phyloP scores from a whole-genome alignment of 2,888 invertebrate genomes.

The Yponomeuta evonymella region DNA sequence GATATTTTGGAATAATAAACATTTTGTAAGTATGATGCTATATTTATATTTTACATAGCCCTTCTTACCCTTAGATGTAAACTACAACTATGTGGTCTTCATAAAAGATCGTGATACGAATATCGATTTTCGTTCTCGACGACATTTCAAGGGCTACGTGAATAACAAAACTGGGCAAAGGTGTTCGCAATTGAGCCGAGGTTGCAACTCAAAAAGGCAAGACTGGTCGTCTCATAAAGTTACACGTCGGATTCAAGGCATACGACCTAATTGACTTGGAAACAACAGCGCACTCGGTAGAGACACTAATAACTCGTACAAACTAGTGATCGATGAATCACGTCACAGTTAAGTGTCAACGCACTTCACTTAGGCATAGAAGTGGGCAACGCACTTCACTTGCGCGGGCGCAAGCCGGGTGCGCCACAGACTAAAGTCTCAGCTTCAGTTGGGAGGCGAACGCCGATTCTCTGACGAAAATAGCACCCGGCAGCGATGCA shows the following conservation, averaged over 20 bases:
- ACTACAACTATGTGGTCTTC: slow-evolving; percentile 80
- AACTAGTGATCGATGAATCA: slow-evolving; percentile 63
- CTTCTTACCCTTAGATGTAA: slow-evolving; percentile 65
- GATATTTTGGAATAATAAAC: slow-evolving; percentile 4
- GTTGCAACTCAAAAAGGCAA: slow-evolving; percentile 62
- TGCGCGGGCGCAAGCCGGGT: slow-evolving; percentile 52
- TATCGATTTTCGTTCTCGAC: slow-evolving; percentile 78
- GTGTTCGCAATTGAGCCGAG: slow-evolving; percentile 58
- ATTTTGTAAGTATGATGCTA: slow-evolving; percentile 9
- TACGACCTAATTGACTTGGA: slow-evolving; percentile 48
- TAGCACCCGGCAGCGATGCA: slow-evolving; percentile 68
- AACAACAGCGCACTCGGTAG: slow-evolving; percentile 58
- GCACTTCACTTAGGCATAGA: slow-evolving; percentile 59
- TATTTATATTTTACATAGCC: slow-evolving; percentile 16
- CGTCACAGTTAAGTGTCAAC: slow-evolving; percentile 71
- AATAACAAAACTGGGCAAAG: slow-evolving; percentile 63
- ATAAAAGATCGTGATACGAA: slow-evolving; percentile 82
- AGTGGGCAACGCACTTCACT: slow-evolving; percentile 68
- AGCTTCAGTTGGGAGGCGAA: slow-evolving; percentile 58
- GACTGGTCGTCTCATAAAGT: slow-evolving; percentile 56
- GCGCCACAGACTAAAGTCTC: slow-evolving; percentile 54
- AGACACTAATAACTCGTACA: slow-evolving; percentile 49
- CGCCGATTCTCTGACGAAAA: slow-evolving; percentile 63
- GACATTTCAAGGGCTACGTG: slow-evolving; percentile 74
- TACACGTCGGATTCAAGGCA: slow-evolving; percentile 63